phyloP scores from a whole-genome alignment of 1,140 invertebrate species.

The Platorchestia sp. region DNA sequence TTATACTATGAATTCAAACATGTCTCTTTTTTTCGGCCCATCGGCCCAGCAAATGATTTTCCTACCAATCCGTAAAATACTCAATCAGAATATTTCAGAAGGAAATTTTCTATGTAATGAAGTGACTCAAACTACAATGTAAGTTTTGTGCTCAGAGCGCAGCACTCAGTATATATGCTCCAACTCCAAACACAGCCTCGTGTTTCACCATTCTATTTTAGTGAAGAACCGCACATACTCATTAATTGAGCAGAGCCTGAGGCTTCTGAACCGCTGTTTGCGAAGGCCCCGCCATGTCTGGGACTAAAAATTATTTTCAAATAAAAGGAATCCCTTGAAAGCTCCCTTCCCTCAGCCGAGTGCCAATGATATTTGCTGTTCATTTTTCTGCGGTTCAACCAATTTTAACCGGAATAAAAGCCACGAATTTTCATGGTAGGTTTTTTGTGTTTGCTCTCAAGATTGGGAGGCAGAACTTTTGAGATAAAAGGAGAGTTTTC shows the following conservation, averaged over 20 bases:
- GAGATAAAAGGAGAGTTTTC: background rate
- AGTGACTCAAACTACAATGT: too few relatives aligned
- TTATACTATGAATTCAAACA: too few relatives aligned
- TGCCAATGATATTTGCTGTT: slow-evolving; percentile 51
- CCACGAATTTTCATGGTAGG: background rate
- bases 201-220: background rate
- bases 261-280: background rate
- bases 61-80: too few relatives aligned
- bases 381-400: background rate
- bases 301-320: background rate
- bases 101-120: too few relatives aligned
- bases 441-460: slow-evolving; percentile 38
- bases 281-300: background rate
- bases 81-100: too few relatives aligned
- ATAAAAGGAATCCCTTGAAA: slow-evolving; percentile 14
- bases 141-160: too few relatives aligned
- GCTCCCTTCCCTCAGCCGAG: slow-evolving; percentile 11
- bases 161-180: too few relatives aligned
- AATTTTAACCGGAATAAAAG: slow-evolving; percentile 43
- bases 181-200: background rate
- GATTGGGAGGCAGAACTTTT: slow-evolving; percentile 27
- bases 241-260: background rate
- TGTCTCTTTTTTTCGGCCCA: too few relatives aligned
- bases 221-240: background rate
- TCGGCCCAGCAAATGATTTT: too few relatives aligned